Evolutionary conservation across 2,797 vertebrate species (phyloP).

Genomic region (Peromyscus aztecus): DNA sequence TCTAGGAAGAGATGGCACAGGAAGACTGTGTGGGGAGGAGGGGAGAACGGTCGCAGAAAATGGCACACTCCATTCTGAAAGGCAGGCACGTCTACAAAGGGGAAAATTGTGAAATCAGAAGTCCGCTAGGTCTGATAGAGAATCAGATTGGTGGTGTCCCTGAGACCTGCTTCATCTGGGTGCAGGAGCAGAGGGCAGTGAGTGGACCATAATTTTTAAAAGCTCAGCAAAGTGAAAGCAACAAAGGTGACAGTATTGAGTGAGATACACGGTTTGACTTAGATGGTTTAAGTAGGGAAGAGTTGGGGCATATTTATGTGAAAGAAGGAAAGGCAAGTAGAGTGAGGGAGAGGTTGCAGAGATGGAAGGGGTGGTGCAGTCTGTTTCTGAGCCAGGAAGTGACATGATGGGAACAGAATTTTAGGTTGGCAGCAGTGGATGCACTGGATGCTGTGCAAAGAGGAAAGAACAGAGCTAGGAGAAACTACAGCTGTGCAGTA

Average conservation of each 20-base stretch:
- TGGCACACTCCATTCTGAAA: background rate
- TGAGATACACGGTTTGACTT: slow-evolving; percentile 54
- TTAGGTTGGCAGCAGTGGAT: slow-evolving; percentile 69
- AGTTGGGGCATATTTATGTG: slow-evolving; percentile 19
- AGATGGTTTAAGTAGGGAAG: slow-evolving; percentile 47
- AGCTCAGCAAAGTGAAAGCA: slow-evolving; percentile 47
- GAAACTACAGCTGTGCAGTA: slow-evolving; percentile 53
- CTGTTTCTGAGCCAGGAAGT: slow-evolving; percentile 78
- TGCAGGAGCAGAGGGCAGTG: background rate
- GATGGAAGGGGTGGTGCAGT: slow-evolving; percentile 72
- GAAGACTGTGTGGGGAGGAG: background rate
- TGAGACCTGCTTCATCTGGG: background rate
- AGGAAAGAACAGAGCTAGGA: slow-evolving; percentile 70
- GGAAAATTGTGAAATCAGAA: background rate
- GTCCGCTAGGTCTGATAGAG: background rate
- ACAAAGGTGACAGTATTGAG: background rate
- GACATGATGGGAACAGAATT: slow-evolving; percentile 83
- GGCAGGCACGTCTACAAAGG: background rate
- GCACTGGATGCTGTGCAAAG: background rate
- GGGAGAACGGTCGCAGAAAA: background rate
- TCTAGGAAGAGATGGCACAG: background rate
- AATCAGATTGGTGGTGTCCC: background rate
- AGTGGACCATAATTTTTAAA: background rate
- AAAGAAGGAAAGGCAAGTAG: slow-evolving; percentile 30
- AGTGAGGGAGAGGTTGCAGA: slow-evolving; percentile 44